Evolutionary conservation across 2,113 vertebrate genomes (phyloP), one percentile per base, ranked within the genome.

Genomic region (Odontesthes bonariensis): DNA sequence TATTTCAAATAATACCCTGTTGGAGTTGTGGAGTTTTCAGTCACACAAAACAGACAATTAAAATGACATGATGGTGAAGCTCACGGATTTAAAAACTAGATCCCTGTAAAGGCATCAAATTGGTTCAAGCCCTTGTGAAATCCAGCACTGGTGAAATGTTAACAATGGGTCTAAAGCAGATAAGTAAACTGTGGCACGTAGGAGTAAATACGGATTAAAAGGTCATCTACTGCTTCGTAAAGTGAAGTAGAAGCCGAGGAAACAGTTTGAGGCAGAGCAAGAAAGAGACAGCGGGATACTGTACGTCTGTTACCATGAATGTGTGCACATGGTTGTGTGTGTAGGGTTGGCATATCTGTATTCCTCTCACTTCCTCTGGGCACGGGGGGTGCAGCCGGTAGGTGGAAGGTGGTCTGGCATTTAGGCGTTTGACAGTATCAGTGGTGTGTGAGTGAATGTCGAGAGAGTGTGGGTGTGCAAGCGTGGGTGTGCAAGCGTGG

Each of bases 371-470:
- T 67, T 59, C 2, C 75, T 81, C 69, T 64, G 75, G 54, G 73
- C 76, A 75, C 59, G 85, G 70, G 77, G 73, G 73, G 79, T 60
- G 56, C 79, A 81, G 74, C 67, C 33, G 38, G 69, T 76, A 75
- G 88, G 85, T 89, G 78, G 79, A 84, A 88, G 85, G 79, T 77
- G 77, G 82, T 87, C 82, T 87, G 90, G 84, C 85, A 91, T 91
- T 91, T 91, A 88, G 87, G 77, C 8, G 6, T 62, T 86, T 84
- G 77, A 89, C 82, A 87, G 77, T 49, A 77, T 82, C 79, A 56
- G 31, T 14, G 67, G 57, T 69, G 79, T 84, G 80, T 60, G 78
- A 81, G 83, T 46, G 79, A 63, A 67, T 49, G 74, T 82, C 52
- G 60, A 69, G 71, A 78, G 81, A 55, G 79, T 13, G 69, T 75